Evolutionary conservation across 2,797 vertebrate genomes (phyloP).

Genomic region (Alosa sapidissima): DNA sequence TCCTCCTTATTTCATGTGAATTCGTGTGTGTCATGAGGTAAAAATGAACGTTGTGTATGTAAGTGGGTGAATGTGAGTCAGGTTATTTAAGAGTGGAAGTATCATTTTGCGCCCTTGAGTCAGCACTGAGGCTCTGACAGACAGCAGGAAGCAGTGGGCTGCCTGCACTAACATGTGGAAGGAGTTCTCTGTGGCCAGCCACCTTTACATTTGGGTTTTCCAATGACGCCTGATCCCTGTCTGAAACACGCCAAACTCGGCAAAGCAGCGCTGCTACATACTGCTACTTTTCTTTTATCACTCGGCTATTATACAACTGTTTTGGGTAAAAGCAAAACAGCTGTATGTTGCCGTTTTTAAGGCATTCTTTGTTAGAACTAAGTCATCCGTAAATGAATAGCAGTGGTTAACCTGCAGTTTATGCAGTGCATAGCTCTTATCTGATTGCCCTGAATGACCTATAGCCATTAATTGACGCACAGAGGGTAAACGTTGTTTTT

Average conservation of each 20-base stretch:
- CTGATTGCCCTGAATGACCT: slow-evolving; percentile 9
- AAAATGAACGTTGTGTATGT: neutral
- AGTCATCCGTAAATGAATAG: slow-evolving; percentile 42
- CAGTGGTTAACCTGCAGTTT: slow-evolving; percentile 42
- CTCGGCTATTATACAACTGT: slow-evolving; percentile 10
- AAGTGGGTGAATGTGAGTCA: neutral
- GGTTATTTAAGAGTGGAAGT: neutral
- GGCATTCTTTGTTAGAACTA: slow-evolving; percentile 43
- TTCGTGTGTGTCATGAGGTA: neutral
- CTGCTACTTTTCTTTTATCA: slow-evolving; percentile 33
- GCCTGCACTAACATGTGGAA: slow-evolving; percentile 51
- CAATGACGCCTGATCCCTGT: slow-evolving; percentile 29
- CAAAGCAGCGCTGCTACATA: neutral
- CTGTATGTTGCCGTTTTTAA: neutral
- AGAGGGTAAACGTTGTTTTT: slow-evolving; percentile 14
- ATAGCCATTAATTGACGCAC: slow-evolving; percentile 39
- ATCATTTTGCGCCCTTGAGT: neutral
- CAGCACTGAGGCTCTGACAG: slow-evolving; percentile 17
- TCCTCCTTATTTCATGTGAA: neutral
- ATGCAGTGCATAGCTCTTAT: slow-evolving; percentile 41
- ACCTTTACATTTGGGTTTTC: slow-evolving; percentile 43
- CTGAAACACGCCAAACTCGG: slow-evolving; percentile 20
- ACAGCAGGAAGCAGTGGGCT: slow-evolving; percentile 1
- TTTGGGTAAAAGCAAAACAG: slow-evolving; percentile 14
- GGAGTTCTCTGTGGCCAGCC: slow-evolving; percentile 42